A percentile compares a stretch with the other conserved stretches of the same genome.
phyloP scores from a whole-genome alignment of 2,888 invertebrate species.

The Arrhopalites spinosus region DNA sequence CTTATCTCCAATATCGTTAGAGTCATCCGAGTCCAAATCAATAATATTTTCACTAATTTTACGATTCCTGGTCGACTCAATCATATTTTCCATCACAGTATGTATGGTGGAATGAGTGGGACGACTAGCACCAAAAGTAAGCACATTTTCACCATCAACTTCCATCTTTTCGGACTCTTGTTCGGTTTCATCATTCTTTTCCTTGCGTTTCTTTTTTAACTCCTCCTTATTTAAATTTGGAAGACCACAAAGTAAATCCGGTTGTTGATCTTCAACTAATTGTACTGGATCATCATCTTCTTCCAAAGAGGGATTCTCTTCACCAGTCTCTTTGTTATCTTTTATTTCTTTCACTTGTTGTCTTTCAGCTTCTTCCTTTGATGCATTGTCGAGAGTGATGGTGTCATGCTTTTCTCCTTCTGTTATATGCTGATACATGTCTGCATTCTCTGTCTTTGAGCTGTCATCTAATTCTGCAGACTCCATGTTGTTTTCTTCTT shows the following conservation, averaged over 20 bases:
- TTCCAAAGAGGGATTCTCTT: slow-evolving; percentile 62
- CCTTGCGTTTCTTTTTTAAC: background rate
- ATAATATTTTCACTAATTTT: background rate
- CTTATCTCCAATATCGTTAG: no score
- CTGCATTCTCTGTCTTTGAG: slow-evolving; percentile 58
- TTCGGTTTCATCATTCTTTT: slow-evolving; percentile 37
- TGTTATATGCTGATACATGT: slow-evolving; percentile 83
- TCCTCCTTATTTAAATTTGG: background rate
- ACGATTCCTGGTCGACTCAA: background rate
- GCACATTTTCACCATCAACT: slow-evolving; percentile 17
- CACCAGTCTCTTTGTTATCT: slow-evolving; percentile 54
- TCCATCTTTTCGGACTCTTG: slow-evolving; percentile 59
- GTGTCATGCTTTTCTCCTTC: slow-evolving; percentile 74
- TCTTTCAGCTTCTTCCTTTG: slow-evolving; percentile 74
- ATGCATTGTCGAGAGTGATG: slow-evolving; percentile 65
- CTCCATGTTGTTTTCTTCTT: slow-evolving; percentile 58
- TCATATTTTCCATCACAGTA: background rate
- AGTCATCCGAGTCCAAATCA: background rate
- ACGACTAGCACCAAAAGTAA: background rate
- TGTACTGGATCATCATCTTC: slow-evolving; percentile 67
- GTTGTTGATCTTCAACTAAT: slow-evolving; percentile 58
- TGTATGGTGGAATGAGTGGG: slow-evolving; percentile 1
- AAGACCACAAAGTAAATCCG: background rate
- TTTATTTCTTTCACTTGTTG: slow-evolving; percentile 62
- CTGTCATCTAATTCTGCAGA: slow-evolving; percentile 54